Base-by-base conservation (phyloP, 1,140 invertebrate genomes). In the Cyclina sinensis region DNA sequence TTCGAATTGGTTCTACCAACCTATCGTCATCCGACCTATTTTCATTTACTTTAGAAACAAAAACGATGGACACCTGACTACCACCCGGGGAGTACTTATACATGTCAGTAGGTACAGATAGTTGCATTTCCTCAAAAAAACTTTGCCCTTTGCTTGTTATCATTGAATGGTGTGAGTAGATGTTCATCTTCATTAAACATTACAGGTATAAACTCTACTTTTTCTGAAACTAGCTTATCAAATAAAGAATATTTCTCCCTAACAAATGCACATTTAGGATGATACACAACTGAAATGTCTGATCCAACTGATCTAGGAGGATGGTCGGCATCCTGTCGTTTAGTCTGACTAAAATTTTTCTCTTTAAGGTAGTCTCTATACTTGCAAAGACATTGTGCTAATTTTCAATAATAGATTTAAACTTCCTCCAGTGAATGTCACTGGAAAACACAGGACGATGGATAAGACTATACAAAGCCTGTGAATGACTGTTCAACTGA, bases 141-240 rank as follows among this genome's bases (percentile, higher is more conserved):
- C 24, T 16, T 39, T 11, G 35, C 24, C 1, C 62, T 39, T n/a
- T 82, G 51, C 3, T 30, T 12, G 35, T 43, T 74, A 48, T 65
- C 51, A 11, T 84, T 39, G 24, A 84, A 84, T 65, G 80, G 54
- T 30, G 14, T 37, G 0, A 12, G 16, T 18, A 62, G 16, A 27
- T 68, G 78, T 27, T 18, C 32, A 62, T 51, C 21, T 81, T 81
- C 59, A 81, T 87, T 27, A 68, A 87, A 87, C 9, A 54, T 35
- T 18, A 62, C 7, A 30, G 68, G 68, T 46, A 32, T 43, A 39
- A 12, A 51, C 2, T 24, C 39, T 46, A 43, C 30, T 39, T 21
- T 30, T 16, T 84, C 46, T 70, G 46, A 4, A 46, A 84, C 43
- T 51, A 32, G 7, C 14, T 84, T 21, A 51, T 78, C 51, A 30